Evolutionary conservation across 1,140 invertebrate species (phyloP).

Genomic region (Drosophila truncata): DNA sequence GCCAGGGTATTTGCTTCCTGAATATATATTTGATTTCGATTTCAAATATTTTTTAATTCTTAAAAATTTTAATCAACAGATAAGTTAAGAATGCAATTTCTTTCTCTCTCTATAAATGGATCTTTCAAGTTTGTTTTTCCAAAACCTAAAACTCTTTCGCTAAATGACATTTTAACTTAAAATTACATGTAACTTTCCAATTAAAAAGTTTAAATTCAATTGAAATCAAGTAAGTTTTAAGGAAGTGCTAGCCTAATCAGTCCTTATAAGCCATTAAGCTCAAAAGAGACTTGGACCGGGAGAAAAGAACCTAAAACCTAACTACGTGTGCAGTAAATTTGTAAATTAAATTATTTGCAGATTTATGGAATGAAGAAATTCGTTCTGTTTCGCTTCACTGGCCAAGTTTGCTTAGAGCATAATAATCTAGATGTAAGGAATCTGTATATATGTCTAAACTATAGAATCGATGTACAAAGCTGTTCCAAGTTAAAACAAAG

Average conservation of each 20-base stretch:
- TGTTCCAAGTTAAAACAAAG: conserved; percentile 47
- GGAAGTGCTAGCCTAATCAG: conserved; percentile 1
- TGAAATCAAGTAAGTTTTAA: neutral
- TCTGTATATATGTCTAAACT: conserved; percentile 39
- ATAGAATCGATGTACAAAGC: conserved; percentile 66
- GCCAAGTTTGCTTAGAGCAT: conserved; percentile 15
- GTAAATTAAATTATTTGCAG: neutral
- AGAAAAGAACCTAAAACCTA: neutral
- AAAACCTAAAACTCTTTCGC: neutral
- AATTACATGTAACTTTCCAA: neutral
- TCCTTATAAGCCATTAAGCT: conserved; percentile 7
- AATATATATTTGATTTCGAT: neutral
- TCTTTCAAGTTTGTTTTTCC: neutral
- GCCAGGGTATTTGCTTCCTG: neutral
- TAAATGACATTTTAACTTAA: neutral
- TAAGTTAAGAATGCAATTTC: too few species aligned
- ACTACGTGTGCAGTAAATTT: conserved; percentile 1
- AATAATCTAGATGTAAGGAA: conserved; percentile 12
- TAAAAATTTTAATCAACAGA: too few species aligned
- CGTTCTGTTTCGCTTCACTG: neutral
- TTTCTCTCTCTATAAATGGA: too few species aligned
- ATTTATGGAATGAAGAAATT: conserved; percentile 4
- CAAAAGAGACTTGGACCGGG: conserved; percentile 3
- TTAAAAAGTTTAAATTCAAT: neutral
- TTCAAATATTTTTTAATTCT: neutral